Evolutionary conservation across 64 coral and sea anemone species (phyloP), one percentile per base, ranked within the genome.

Genomic region (Pachyseris speciosa): DNA sequence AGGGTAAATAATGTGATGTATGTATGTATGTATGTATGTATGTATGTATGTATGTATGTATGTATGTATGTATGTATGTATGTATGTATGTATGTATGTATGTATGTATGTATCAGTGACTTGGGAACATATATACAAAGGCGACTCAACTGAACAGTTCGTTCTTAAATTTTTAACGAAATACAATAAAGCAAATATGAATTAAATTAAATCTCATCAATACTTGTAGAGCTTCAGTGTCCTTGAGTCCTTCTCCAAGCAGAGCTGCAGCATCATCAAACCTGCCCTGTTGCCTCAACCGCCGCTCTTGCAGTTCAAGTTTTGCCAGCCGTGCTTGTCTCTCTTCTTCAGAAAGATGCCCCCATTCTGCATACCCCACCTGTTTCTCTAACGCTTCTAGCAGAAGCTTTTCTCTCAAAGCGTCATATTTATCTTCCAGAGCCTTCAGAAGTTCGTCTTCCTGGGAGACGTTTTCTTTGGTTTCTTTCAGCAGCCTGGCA

Each of bases 381-480:
- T 98, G 92, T 45, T 92, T 94, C 73, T 92, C 87, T 0, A 95
- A 36, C 3, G 94, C 93, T 72, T 99, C 93, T 31, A 96, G 71
- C 1, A 96, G 81, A 2, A 96, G 79, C 25, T 96, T 96, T 63
- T 96, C 91, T 6, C 95, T 83, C 3, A 96, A 53, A 5, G 86
- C 48, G 45, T 96, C 95, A 64, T 96, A 96, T 44, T 99, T 99
- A 32, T 95, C 97, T 78, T 99, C 97, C 13, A 99, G 67, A 61
- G 90, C 88, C 39, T 99, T 95, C 1, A 99, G 90, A 27, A 99
- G 77, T 32, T 95, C 97, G 55, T 99, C 97, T 53, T 99, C 97
- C 50, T 95, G 86, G 29, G 86, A 67, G 24, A 78, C 87, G 13
- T 91, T 88, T 40, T 99, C 93, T 84, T 92, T 86, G 15, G 93